Conservation (phyloP, 2,113 vertebrate genomes). For the Heterochromis multidens region DNA sequence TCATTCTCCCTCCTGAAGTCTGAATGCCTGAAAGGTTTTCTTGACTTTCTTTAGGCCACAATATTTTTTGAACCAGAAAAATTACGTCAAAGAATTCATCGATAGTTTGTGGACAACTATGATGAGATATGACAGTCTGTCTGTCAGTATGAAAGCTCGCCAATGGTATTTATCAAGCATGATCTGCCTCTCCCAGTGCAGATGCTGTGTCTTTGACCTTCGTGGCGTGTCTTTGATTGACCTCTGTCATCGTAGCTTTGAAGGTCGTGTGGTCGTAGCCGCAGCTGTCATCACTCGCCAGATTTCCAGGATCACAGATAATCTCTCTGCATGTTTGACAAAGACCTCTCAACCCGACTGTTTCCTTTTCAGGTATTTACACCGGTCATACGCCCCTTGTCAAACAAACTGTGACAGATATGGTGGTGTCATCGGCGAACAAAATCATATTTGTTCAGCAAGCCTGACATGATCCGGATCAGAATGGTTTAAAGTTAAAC, state of each 20-base stretch:
- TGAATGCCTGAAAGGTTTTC: background rate
- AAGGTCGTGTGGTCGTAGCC: background rate
- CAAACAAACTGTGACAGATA: slow-evolving; percentile 32
- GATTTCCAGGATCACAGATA: background rate
- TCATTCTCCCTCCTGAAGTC: background rate
- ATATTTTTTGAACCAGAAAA: slow-evolving; percentile 13
- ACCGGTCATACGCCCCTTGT: background rate
- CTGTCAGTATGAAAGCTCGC: background rate
- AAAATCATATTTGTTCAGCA: background rate
- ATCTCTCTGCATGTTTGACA: background rate
- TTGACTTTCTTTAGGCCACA: background rate
- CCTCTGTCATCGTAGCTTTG: slow-evolving; percentile 20
- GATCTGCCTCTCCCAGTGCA: background rate
- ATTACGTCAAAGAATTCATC: background rate
- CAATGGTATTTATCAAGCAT: background rate
- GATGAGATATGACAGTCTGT: slow-evolving; percentile 38
- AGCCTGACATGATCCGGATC: slow-evolving; percentile 1
- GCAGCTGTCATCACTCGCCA: background rate
- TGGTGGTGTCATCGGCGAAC: slow-evolving; percentile 11
- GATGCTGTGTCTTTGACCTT: background rate
- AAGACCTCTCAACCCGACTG: background rate
- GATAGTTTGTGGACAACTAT: background rate
- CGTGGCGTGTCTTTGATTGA: background rate
- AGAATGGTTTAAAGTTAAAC: slow-evolving; percentile 3
- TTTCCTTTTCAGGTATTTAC: background rate